phyloP scores from a whole-genome alignment of 2,888 invertebrate species.

The Epicampocera succincta region DNA sequence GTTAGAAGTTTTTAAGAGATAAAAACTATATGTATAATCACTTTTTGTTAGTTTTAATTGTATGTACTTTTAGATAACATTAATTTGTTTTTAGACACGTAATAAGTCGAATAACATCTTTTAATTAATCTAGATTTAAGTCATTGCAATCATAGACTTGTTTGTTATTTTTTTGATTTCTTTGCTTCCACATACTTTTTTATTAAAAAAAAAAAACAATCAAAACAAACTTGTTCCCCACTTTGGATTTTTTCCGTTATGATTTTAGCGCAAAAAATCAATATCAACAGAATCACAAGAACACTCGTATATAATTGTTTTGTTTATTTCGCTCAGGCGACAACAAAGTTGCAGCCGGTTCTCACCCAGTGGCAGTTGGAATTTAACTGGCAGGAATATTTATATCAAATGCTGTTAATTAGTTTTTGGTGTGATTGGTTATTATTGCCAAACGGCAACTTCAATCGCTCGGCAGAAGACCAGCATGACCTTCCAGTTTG shows the following conservation, averaged over 20 bases:
- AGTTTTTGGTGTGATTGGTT: background rate
- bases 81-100: background rate
- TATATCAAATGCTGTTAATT: conserved; percentile 14
- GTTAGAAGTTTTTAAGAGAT: too few relatives aligned
- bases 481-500: background rate
- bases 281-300: too few relatives aligned
- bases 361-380: conserved; percentile 20
- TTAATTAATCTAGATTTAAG: background rate
- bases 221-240: too few relatives aligned
- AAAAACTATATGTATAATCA: too few relatives aligned
- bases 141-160: background rate
- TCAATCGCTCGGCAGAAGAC: conserved; percentile 20
- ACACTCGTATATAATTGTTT: too few relatives aligned
- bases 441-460: conserved; percentile 3
- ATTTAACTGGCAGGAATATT: conserved; percentile 21
- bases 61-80: too few relatives aligned
- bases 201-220: too few relatives aligned
- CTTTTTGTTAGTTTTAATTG: too few relatives aligned
- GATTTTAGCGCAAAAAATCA: too few relatives aligned
- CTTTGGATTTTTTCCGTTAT: too few relatives aligned
- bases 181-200: background rate
- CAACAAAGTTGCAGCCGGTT: background rate
- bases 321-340: background rate
- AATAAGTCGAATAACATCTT: too few relatives aligned
- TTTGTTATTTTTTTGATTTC: background rate